phyloP scores from a whole-genome alignment of 2,888 invertebrate genomes.

The Ptychoptera albimana region DNA sequence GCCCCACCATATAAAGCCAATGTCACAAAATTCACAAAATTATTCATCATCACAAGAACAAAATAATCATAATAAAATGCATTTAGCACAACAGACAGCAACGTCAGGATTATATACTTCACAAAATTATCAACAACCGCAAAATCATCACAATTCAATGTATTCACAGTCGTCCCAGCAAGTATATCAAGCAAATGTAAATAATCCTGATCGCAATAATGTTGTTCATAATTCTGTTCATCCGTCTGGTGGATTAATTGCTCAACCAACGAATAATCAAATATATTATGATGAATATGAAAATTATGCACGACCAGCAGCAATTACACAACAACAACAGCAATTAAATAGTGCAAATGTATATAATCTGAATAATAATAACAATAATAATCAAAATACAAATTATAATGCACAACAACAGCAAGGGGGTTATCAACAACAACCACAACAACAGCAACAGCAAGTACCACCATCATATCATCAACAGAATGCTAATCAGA shows the following conservation, averaged over 20 bases:
- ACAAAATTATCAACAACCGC: constrained; percentile 16
- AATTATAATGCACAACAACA: constrained; percentile 11
- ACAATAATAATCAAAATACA: constrained; percentile 13
- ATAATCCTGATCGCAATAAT: constrained; percentile 26
- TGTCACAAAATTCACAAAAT: constrained; percentile 14
- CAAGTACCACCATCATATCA: neutral
- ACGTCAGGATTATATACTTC: constrained; percentile 7
- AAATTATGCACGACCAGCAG: constrained; percentile 17
- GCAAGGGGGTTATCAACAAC: constrained; percentile 15
- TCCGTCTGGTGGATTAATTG: constrained; percentile 19
- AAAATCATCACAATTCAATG: constrained; percentile 22
- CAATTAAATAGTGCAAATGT: constrained; percentile 5
- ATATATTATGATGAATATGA: constrained; percentile 22
- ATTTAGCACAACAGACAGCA: constrained; percentile 13
- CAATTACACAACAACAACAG: constrained; percentile 11
- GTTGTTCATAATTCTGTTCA: constrained; percentile 28
- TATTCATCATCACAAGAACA: constrained; percentile 11
- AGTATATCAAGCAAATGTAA: constrained; percentile 17
- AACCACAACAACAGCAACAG: constrained; percentile 11
- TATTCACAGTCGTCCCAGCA: constrained; percentile 16
- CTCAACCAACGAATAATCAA: neutral
- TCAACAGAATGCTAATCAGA: constrained; percentile 4
- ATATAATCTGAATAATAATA: constrained; percentile 4
- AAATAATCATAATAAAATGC: constrained; percentile 2
- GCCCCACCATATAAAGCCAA: constrained; percentile 9